Base-by-base conservation (phyloP, 23 tunicate species). In the Aplidium turbinatum region DNA sequence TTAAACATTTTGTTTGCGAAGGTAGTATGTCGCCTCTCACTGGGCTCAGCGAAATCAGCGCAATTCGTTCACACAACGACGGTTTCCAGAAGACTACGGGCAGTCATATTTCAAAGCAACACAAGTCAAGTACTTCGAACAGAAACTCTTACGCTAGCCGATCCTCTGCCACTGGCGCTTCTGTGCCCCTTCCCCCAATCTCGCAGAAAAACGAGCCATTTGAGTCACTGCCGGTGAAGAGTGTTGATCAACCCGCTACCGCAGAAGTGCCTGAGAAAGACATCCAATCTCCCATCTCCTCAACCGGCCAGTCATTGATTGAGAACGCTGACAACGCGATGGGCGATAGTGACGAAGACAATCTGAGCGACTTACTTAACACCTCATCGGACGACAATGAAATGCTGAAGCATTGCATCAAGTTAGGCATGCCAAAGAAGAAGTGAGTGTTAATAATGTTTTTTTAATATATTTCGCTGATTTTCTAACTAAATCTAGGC, bases 91-190 rank as follows among this genome's bases (percentile, higher is more conserved):
- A 42, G 19, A 39, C 4, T 28, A 33, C 13, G 13, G 20, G 57
- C 13, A 3, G 3, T 13, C 20, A 36, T 24, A 13, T 21, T 6
- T 5, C 16, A 33, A 62, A 27, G 38, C 3, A 18, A 35, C 3
- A 51, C 38, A 33, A 47, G 26, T 58, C 76, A 42, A 33, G 31
- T 47, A 19, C 48, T 18, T 78, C 83, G 23, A 78, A 78, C 29
- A 64, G 27, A 16, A 58, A 76, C 42, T 74, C 78, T 30, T 62
- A 27, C 31, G 58, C 82, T 20, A 71, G 81, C 42, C 81, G 94
- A 7, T 87, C 94, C 13, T 87, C 94, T 4, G 94, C 94, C 2
- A 79, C 85, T 13, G 85, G 85, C 0, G 94, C 86, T 16, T 87
- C 94, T 1, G 57, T 56, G 5, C 90, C 90, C 22, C 26, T 38